Evolutionary conservation across 2,888 invertebrate genomes (phyloP).

Genomic region (Scrobipalpa costella): DNA sequence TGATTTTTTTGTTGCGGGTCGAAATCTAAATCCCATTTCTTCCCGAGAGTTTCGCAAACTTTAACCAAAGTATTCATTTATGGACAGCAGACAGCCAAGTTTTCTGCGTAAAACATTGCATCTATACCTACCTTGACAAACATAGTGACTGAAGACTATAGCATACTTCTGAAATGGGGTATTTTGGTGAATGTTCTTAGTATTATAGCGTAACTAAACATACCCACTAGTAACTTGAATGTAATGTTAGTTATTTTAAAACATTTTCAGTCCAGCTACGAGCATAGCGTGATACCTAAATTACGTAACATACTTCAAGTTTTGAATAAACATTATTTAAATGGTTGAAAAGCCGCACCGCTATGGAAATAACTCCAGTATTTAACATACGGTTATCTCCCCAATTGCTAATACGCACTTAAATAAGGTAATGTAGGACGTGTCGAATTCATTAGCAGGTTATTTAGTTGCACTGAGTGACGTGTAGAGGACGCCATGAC

Average conservation of each 20-base stretch:
- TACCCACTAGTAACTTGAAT: too few relatives aligned
- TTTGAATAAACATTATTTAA: constrained; percentile 24
- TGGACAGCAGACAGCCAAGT: too few relatives aligned
- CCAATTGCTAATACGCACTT: constrained; percentile 17
- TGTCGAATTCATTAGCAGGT: constrained; percentile 2
- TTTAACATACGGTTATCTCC: constrained; percentile 16
- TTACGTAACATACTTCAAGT: background rate
- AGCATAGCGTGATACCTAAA: constrained; percentile 5
- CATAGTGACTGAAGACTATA: too few relatives aligned
- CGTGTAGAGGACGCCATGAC: background rate
- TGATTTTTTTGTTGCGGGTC: background rate
- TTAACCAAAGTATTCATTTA: too few relatives aligned
- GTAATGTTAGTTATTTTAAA: too few relatives aligned
- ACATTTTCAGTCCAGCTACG: background rate
- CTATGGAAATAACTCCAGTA: constrained; percentile 4
- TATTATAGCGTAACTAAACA: too few relatives aligned
- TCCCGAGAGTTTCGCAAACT: too few relatives aligned
- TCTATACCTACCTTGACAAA: too few relatives aligned
- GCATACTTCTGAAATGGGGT: too few relatives aligned
- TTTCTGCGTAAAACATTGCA: too few relatives aligned
- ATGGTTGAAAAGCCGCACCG: constrained; percentile 3
- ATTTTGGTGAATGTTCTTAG: too few relatives aligned
- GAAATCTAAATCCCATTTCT: too few relatives aligned
- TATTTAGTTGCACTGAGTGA: constrained; percentile 16
- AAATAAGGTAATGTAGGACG: constrained; percentile 1